phyloP scores from a whole-genome alignment of 2,888 invertebrate genomes.

The Drosophila antonietae region DNA sequence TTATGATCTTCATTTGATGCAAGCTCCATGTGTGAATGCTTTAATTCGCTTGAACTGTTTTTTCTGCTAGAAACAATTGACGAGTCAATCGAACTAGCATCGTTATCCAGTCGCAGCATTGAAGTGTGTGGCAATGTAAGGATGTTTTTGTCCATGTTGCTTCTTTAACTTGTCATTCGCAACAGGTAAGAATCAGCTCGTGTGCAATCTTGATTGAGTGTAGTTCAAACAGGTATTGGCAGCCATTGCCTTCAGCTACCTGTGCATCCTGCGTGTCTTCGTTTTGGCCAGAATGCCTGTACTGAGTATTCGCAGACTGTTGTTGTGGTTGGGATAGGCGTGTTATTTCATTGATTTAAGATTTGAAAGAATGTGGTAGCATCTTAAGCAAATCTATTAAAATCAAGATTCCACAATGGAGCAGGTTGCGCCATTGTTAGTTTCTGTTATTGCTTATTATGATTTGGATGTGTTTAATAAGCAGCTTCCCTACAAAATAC shows the following conservation, averaged over 20 bases:
- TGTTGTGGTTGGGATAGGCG: background rate
- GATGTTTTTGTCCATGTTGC: constrained; percentile 67
- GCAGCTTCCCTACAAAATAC: background rate
- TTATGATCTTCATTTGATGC: constrained; percentile 28
- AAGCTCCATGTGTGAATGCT: background rate
- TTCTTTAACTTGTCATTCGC: background rate
- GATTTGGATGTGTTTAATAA: background rate
- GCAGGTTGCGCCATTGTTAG: constrained; percentile 35
- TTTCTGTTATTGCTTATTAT: constrained; percentile 9
- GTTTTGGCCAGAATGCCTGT: background rate
- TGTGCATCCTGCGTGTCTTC: background rate
- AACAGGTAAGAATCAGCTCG: constrained; percentile 5
- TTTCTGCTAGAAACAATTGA: constrained; percentile 70
- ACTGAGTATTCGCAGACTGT: background rate
- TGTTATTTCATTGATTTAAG: background rate
- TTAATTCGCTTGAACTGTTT: background rate
- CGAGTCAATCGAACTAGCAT: constrained; percentile 81
- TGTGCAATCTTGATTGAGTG: background rate
- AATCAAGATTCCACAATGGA: background rate
- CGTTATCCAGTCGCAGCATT: constrained; percentile 56
- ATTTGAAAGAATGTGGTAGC: background rate
- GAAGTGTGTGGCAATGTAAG: constrained; percentile 14
- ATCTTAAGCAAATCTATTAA: background rate
- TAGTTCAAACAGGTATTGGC: background rate
- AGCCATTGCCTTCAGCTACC: constrained; percentile 6